phyloP scores from a whole-genome alignment of 2,113 vertebrate species.

The Aepyceros melampus region DNA sequence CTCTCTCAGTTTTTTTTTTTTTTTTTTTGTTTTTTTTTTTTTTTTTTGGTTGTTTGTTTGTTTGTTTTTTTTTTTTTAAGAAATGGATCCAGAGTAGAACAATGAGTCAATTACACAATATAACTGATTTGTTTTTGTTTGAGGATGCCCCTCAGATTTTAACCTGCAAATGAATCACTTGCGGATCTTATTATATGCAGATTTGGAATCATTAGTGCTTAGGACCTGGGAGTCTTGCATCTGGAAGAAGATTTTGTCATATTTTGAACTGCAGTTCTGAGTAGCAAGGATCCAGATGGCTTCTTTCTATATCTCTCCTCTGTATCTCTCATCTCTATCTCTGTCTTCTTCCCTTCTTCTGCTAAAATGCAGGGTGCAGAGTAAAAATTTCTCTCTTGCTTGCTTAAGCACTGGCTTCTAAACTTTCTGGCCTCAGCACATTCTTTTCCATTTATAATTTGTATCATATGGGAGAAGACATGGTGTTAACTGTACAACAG shows the following conservation, averaged over 20 bases:
- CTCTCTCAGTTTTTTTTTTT: neutral
- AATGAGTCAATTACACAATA: neutral
- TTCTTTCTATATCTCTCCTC: neutral
- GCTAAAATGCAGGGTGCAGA: neutral
- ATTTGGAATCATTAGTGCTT: neutral
- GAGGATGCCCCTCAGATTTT: neutral
- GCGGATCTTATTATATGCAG: neutral
- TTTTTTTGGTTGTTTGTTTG: too few relatives aligned
- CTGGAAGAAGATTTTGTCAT: neutral
- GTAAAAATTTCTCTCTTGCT: neutral
- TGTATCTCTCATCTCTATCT: neutral
- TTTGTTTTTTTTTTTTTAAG: neutral
- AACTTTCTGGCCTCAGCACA: neutral
- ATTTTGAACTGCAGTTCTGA: neutral
- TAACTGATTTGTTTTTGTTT: neutral
- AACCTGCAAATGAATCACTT: neutral
- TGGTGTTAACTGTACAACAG: neutral
- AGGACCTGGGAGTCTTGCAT: neutral
- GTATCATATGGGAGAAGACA: neutral
- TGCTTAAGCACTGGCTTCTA: neutral
- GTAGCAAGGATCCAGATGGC: neutral
- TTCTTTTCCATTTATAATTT: neutral
- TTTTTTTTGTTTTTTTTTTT: neutral
- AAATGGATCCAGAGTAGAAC: neutral
- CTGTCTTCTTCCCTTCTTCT: neutral